Evolutionary conservation across 2,113 vertebrate genomes (phyloP), one percentile per base, ranked within the genome.

Genomic region (Xenopus tropicalis): DNA sequence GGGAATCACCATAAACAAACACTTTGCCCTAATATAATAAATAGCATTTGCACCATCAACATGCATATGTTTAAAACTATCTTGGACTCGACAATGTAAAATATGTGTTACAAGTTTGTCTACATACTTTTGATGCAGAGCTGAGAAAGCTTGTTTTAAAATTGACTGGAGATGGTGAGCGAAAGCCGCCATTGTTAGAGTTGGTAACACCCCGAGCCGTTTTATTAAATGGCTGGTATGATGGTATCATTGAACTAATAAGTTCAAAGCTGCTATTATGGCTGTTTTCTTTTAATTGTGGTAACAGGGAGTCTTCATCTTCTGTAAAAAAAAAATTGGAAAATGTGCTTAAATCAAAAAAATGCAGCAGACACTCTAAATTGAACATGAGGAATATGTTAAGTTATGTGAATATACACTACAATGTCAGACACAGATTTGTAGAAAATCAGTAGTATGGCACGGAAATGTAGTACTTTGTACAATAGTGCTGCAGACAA

Each of bases 181-280:
- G 91, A 80, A 98, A 94, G 0, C 86, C 83, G 12, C 85, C 84
- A 0, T 80, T 66, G 44, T 80, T 74, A 44, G 87, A 74, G 5
- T 85, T 48, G 23, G 84, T 79, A 71, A 79, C 81, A 24, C 88
- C 79, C 6, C 88, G 91, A 1, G 90, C 87, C 0, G 90, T 89
- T 66, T 93, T 93, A 78, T 81, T 95, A 61, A 92, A 88, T 1
- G 96, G 97, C 78, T 99, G 97, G 78, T 99, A 99, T 0, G 95
- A 98, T 0, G 97, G 94, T 66, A 99, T 94, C 87, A 96, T 98
- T 73, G 96, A 98, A 37, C 91, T 92, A 7, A 93, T 91, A 12
- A 99, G 82, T 79, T 99, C 97, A 79, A 98, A 98, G 87, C 97
- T 99, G 87, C 96, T 98, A 84, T 98, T 98, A 78, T 98, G 94